Percentiles rank a stretch among this genome's conserved stretches.
Evolutionary conservation across 64 coral and sea anemone genomes (phyloP).

Genomic region (Pachyseris speciosa): DNA sequence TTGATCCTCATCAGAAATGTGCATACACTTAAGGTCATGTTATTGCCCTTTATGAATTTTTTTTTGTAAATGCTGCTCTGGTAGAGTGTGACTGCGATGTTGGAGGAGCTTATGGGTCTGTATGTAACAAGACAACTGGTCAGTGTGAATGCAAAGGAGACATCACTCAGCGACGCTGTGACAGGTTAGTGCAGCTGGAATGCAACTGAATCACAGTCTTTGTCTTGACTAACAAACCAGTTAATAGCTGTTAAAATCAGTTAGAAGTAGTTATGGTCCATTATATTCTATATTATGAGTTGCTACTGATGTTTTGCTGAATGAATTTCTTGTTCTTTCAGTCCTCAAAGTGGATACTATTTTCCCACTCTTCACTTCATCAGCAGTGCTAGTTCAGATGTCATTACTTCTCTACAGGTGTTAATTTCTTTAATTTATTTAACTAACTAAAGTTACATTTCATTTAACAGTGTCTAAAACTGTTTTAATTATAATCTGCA

Average conservation of each 20-base stretch:
- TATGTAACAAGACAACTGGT: constrained; percentile 81
- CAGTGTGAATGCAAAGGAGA: constrained; percentile 74
- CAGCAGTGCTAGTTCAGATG: constrained; percentile 25
- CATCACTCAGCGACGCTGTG: constrained; percentile 65
- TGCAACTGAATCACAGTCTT: too few relatives aligned
- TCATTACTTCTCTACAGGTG: constrained; percentile 13
- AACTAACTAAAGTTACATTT: too few relatives aligned
- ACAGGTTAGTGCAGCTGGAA: constrained; percentile 46
- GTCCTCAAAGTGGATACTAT: constrained; percentile 70
- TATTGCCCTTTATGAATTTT: too few relatives aligned
- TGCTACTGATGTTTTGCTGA: constrained; percentile 14
- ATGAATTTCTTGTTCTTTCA: too few relatives aligned
- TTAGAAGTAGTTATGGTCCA: too few relatives aligned
- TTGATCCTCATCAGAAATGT: too few relatives aligned
- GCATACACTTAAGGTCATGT: too few relatives aligned
- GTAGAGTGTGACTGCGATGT: constrained; percentile 73
- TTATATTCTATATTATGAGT: background rate
- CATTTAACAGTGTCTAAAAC: too few relatives aligned
- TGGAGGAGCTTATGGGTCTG: constrained; percentile 53
- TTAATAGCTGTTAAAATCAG: too few relatives aligned
- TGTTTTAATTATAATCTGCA: too few relatives aligned
- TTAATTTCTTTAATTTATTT: background rate
- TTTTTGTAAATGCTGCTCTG: background rate
- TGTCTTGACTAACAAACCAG: too few relatives aligned
- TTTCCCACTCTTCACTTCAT: constrained; percentile 74